Conservation (phyloP, 2,797 vertebrate species). For the Pempheris klunzingeri region DNA sequence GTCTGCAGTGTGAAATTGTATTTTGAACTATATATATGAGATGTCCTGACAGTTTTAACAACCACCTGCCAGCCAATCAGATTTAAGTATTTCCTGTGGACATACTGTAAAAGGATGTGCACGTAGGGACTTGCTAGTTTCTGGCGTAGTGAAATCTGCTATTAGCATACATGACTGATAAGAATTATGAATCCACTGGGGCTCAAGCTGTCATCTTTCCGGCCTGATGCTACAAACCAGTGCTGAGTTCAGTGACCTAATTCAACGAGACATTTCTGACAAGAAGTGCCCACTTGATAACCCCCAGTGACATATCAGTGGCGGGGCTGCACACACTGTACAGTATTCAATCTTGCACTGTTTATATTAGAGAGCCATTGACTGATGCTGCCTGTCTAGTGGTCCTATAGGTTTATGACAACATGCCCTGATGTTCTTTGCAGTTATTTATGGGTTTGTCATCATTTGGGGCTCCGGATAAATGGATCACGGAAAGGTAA, state of each 20-base stretch:
- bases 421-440: slow-evolving; percentile 15
- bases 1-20: slow-evolving; percentile 3
- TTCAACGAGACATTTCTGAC: slow-evolving; percentile 51
- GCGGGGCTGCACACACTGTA: slow-evolving; percentile 10
- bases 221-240: slow-evolving; percentile 21
- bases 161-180: slow-evolving; percentile 9
- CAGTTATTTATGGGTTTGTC: slow-evolving; percentile 21
- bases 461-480: not conserved
- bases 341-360: slow-evolving; percentile 41
- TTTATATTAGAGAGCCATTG: slow-evolving; percentile 27
- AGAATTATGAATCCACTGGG: not conserved
- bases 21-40: not conserved
- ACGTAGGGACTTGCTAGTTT: slow-evolving; percentile 2
- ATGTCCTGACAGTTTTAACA: slow-evolving; percentile 6
- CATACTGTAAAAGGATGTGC: not conserved
- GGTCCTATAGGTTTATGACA: slow-evolving; percentile 38
- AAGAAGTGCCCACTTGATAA: slow-evolving; percentile 43
- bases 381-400: slow-evolving; percentile 50
- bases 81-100: not conserved
- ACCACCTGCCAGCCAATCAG: slow-evolving; percentile 1
- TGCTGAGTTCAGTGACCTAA: slow-evolving; percentile 44
- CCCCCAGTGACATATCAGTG: slow-evolving; percentile 62
- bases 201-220: slow-evolving; percentile 10
- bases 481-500: not conserved
- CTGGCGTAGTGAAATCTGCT: not conserved